These are phyloP conservation scores for Armadillidium nasatum DNA, from an alignment of 1,140 invertebrate species.

Conservation along the genomic window DNA sequence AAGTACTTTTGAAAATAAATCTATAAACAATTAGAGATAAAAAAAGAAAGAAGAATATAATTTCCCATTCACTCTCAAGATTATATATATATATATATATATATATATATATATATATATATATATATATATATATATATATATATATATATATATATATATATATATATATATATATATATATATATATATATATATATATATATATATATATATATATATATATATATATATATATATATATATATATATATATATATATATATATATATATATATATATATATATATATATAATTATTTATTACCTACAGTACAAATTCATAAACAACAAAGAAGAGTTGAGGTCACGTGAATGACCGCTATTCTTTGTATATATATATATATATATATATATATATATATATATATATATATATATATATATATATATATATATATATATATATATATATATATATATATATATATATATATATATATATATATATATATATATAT, in stretches of 20 bases:
- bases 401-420: constrained; percentile 14
- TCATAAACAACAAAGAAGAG: too few relatives aligned
- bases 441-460: constrained; percentile 22
- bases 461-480: constrained; percentile 27
- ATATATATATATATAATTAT: neutral
- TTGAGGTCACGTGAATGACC: too few relatives aligned
- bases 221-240: constrained; percentile 20
- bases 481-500: constrained; percentile 20
- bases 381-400: neutral
- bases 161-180: constrained; percentile 21
- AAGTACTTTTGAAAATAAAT: too few relatives aligned
- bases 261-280: neutral
- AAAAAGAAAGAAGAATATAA: too few relatives aligned
- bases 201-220: constrained; percentile 20
- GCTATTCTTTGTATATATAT: too few relatives aligned
- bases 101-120: neutral
- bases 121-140: neutral
- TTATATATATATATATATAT: neutral
- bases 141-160: constrained; percentile 2
- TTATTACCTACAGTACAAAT: neutral
- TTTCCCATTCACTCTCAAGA: too few relatives aligned
- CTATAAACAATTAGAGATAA: too few relatives aligned
- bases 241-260: neutral
- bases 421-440: constrained; percentile 20
- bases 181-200: constrained; percentile 19